A percentile compares a stretch with the other conserved stretches of the same genome.
phyloP scores from a whole-genome alignment of 2,797 vertebrate genomes.

The Agapornis canus region DNA sequence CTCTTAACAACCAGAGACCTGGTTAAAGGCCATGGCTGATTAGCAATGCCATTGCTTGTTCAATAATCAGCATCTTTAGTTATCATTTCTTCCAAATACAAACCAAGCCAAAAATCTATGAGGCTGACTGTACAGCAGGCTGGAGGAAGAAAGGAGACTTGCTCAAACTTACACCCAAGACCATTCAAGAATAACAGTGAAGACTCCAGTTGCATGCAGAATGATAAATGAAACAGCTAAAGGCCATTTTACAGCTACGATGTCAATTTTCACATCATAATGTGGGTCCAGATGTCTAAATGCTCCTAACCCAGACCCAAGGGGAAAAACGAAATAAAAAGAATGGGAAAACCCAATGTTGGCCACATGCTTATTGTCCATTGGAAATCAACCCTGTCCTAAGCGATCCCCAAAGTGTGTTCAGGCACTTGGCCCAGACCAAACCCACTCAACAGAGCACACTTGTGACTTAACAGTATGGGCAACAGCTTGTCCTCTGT shows the following conservation, averaged over 20 bases:
- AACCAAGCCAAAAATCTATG: background rate
- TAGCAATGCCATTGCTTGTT: background rate
- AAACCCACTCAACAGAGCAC: background rate
- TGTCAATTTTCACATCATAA: background rate
- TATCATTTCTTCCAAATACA: background rate
- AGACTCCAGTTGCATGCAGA: background rate
- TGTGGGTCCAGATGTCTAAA: background rate
- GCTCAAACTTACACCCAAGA: background rate
- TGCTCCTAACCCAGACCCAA: background rate
- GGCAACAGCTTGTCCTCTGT: background rate
- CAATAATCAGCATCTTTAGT: background rate
- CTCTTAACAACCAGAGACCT: background rate
- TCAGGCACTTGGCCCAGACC: background rate
- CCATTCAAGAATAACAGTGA: background rate
- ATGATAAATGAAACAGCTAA: background rate
- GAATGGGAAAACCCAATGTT: background rate
- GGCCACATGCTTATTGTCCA: background rate
- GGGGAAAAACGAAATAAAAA: background rate
- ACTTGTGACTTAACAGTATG: background rate
- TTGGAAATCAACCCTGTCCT: background rate
- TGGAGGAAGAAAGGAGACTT: background rate
- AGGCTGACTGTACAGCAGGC: background rate
- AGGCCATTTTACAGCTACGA: background rate
- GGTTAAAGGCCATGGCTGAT: background rate
- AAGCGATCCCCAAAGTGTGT: background rate